Evolutionary conservation across 2,888 invertebrate genomes (phyloP).

Genomic region (Aleiodes leptofemur): DNA sequence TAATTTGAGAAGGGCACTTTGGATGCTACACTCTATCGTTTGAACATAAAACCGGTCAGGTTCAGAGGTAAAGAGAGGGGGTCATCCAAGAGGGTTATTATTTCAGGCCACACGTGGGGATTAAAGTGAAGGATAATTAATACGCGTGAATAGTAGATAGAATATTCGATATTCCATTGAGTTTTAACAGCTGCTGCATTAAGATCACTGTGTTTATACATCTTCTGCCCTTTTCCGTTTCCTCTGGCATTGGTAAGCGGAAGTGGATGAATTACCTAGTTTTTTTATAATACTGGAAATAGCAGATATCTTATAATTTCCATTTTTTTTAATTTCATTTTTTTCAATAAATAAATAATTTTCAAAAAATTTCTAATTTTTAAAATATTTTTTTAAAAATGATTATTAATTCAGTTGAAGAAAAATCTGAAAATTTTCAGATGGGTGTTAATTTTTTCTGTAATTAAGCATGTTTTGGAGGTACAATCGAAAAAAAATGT

Average conservation of each 20-base stretch:
- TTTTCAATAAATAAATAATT: no score
- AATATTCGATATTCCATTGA: slow-evolving; percentile 38
- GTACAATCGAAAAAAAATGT: no score
- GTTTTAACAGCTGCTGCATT: slow-evolving; percentile 59
- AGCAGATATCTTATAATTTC: no score
- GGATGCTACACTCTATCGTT: slow-evolving; percentile 23
- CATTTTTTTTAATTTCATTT: no score
- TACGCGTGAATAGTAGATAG: slow-evolving; percentile 19
- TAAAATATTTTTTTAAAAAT: background rate
- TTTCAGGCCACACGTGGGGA: slow-evolving; percentile 10
- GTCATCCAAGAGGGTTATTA: slow-evolving; percentile 9
- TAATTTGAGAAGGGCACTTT: slow-evolving; percentile 28
- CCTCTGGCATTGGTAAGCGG: slow-evolving; percentile 58
- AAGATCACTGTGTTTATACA: slow-evolving; percentile 59
- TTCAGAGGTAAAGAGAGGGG: slow-evolving; percentile 12
- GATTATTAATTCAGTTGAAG: background rate
- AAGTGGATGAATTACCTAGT: slow-evolving; percentile 45
- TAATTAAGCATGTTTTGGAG: no score
- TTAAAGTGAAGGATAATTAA: slow-evolving; percentile 27
- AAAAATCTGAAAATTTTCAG: no score
- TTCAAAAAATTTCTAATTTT: no score
- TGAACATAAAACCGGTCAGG: slow-evolving; percentile 33
- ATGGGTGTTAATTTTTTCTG: no score
- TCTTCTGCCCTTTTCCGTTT: slow-evolving; percentile 60
- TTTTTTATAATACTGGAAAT: background rate